A percentile compares a stretch with the other conserved stretches of the same genome.
Conservation (phyloP, 1,140 invertebrate genomes). For the Aphaenogaster floridana region DNA sequence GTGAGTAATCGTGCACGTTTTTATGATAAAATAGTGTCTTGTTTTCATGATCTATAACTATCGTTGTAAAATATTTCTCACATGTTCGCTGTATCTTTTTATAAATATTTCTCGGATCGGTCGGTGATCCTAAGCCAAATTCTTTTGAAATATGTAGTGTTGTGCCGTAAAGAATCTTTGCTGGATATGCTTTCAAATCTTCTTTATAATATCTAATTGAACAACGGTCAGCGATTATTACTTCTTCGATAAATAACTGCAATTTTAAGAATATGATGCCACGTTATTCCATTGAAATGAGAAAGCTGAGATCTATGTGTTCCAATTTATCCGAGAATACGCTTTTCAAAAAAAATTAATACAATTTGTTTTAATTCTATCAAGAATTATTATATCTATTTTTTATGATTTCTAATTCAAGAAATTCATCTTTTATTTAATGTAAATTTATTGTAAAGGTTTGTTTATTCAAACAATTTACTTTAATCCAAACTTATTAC, state of each 20-base stretch:
- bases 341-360: neutral
- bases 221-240: neutral
- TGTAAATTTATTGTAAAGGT: neutral
- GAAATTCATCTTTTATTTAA: neutral
- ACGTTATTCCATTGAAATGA: neutral
- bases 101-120: neutral
- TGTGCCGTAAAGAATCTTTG: slow-evolving; percentile 16
- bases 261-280: neutral
- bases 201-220: neutral
- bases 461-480: neutral
- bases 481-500: neutral
- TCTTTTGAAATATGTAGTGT: neutral
- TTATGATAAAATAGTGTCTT: neutral
- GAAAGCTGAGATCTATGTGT: neutral
- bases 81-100: neutral
- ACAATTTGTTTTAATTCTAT: neutral
- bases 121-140: neutral
- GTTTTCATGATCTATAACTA: neutral
- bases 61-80: neutral
- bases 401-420: neutral
- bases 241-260: neutral
- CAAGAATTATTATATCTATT: neutral
- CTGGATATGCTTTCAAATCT: neutral
- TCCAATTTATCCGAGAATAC: neutral
- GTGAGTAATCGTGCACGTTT: neutral